Conservation (phyloP, 2,797 vertebrate species). For the Sylvilagus floridanus region DNA sequence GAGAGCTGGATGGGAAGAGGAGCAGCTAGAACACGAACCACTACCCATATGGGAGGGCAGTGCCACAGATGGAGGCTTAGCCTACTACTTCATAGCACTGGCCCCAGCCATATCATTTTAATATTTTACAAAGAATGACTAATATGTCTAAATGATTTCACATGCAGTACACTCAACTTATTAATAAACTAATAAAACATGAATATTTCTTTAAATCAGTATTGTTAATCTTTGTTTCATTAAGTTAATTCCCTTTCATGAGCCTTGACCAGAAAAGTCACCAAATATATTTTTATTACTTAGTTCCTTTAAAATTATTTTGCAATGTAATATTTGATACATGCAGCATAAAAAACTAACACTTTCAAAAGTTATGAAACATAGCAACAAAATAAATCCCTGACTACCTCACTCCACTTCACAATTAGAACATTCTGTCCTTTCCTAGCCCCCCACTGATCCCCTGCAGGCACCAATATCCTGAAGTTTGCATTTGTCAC, state of each 20-base stretch:
- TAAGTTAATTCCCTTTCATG: conserved; percentile 33
- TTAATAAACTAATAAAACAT: conserved; percentile 41
- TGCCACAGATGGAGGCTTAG: no score
- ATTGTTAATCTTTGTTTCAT: conserved; percentile 46
- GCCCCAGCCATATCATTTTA: neutral
- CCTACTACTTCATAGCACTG: no score
- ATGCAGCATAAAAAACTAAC: neutral
- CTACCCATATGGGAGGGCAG: no score
- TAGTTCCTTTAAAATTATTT: neutral
- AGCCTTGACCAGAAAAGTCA: conserved; percentile 13
- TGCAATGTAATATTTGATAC: conserved; percentile 1
- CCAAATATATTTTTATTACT: conserved; percentile 21
- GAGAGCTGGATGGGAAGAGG: no score
- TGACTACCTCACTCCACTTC: neutral
- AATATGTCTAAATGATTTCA: conserved; percentile 19
- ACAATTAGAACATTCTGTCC: neutral
- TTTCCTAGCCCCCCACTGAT: neutral
- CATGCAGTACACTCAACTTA: neutral
- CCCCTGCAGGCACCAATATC: neutral
- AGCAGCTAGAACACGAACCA: no score
- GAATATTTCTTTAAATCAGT: conserved; percentile 25
- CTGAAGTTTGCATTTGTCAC: neutral
- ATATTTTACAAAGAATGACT: neutral
- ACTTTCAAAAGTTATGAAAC: neutral
- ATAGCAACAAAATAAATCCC: neutral